phyloP scores from a whole-genome alignment of 1,140 invertebrate species.

The Teleopsis dalmanni region DNA sequence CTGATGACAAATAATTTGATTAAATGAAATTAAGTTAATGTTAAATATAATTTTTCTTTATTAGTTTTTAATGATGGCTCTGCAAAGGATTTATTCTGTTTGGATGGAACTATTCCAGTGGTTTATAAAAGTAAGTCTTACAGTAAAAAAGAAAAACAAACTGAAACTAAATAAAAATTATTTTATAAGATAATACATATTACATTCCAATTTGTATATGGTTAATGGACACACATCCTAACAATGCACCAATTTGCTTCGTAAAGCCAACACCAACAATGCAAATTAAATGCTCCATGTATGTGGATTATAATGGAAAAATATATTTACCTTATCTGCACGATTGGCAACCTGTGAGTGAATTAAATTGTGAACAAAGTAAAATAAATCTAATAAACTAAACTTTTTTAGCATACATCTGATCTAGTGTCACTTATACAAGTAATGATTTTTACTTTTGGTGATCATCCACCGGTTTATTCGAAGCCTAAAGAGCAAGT shows the following conservation, averaged over 20 bases:
- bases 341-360: conserved; percentile 81
- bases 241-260: conserved; percentile 95
- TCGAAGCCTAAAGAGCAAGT: conserved; percentile 53
- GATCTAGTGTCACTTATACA: conserved; percentile 81
- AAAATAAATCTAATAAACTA: not conserved
- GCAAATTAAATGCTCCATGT: conserved; percentile 89
- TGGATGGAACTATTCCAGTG: conserved; percentile 90
- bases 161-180: not conserved
- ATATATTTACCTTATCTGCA: conserved; percentile 95
- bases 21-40: too few relatives aligned
- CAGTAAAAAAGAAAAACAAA: not conserved
- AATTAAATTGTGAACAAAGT: not conserved
- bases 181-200: conserved; percentile 64
- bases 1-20: too few relatives aligned
- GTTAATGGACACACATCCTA: conserved; percentile 94
- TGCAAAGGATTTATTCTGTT: conserved; percentile 70
- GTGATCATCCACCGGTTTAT: conserved; percentile 92
- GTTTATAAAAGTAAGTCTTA: conserved; percentile 66
- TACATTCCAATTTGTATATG: conserved; percentile 97
- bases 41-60: too few relatives aligned
- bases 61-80: conserved; percentile 87
- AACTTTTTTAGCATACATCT: conserved; percentile 57
- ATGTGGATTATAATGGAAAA: conserved; percentile 92
- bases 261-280: conserved; percentile 93
- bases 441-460: conserved; percentile 88